Base-by-base conservation (phyloP, 37 sponge, comb jelly and placozoan genomes). In the Eunapius fragilis region DNA sequence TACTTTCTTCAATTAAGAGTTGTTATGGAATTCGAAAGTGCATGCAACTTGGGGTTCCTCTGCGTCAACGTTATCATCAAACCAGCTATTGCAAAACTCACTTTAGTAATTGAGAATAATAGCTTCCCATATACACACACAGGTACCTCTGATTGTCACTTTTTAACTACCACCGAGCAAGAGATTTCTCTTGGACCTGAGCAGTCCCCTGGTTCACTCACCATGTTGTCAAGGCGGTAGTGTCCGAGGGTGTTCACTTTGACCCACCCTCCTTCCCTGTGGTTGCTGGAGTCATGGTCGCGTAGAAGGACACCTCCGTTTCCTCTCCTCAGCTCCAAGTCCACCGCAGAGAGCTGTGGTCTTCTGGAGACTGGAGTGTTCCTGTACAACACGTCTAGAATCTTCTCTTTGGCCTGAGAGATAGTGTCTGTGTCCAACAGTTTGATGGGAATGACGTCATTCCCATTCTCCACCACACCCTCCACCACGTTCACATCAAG, bases 331-430 rank as follows among this genome's bases (percentile, higher is more conserved):
- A 89, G 72, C 83, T 81, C 85, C 36, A 93, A 74, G 77, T 93
- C 94, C 25, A 93, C 82, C 17, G 87, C 88, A 25, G 74, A 70
- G 69, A 93, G 87, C 68, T 79, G 79, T 31, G 94, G 94, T 70
- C 94, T 77, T 33, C 69, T 69, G 34, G 91, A 90, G 35, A 87
- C 85, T 27, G 94, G 90, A n/a, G 81, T 80, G 78, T 93, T 93
- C 68, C 50, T 32, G 28, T 89, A 80, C 33, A 91, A 67, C 32
- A 85, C 91, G 75, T 97, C 98, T 28, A 95, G 85, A 23, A 97
- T 80, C 87, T 99, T 99, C 81, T 94, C 94, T 81, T 99, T 99
- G 48, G 96, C 96, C 78, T 99, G 99, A 31, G 89, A 89, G 80
- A 99, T 90, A 27, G 96, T 91, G 89, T 99, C 99, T 90, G 95